Conservation (phyloP, 2,113 vertebrate species). For the Rhombomys opimus region DNA sequence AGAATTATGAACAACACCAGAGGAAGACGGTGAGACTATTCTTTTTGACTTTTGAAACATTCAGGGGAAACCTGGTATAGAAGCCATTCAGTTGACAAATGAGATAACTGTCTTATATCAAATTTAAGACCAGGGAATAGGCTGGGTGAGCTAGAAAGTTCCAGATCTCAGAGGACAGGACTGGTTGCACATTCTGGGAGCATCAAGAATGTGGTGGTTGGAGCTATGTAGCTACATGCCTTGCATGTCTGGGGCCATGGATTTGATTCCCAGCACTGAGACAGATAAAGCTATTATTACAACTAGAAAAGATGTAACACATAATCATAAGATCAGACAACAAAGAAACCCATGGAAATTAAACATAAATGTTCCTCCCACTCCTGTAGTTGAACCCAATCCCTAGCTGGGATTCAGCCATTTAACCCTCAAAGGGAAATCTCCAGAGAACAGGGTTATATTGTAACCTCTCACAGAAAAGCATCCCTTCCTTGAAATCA, state of each 20-base stretch:
- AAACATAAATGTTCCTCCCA: background rate
- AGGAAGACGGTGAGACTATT: conserved; percentile 7
- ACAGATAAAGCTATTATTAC: background rate
- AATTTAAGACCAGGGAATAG: background rate
- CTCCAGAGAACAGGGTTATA: background rate
- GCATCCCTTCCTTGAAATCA: background rate
- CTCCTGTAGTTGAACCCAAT: background rate
- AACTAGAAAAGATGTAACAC: background rate
- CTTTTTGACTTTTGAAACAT: conserved; percentile 31
- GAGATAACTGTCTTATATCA: conserved; percentile 11
- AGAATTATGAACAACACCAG: conserved; percentile 67
- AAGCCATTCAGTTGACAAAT: background rate
- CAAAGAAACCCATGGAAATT: background rate
- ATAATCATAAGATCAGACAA: background rate
- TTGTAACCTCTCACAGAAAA: background rate
- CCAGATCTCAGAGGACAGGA: background rate
- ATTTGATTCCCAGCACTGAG: background rate
- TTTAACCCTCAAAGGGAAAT: background rate
- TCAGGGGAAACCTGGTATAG: background rate
- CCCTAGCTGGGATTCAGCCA: background rate
- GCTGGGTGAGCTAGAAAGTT: background rate
- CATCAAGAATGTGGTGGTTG: background rate
- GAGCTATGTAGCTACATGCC: background rate
- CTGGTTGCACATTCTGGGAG: background rate
- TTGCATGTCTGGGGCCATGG: too few species aligned